Conservation (phyloP, 1,140 invertebrate species). For the Leptonema lineaticorne region DNA sequence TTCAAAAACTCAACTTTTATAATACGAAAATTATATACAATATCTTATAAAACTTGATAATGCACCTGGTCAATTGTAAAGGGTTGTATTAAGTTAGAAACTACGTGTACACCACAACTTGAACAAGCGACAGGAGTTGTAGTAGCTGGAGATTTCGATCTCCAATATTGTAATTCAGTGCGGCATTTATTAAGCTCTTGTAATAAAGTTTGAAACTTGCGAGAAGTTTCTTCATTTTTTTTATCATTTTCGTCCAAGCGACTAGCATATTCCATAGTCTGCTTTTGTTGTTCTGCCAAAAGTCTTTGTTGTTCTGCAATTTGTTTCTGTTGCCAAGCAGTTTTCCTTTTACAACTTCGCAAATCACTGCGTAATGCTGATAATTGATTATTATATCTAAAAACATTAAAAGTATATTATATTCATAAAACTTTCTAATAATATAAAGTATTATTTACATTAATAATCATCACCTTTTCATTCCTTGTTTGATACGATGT, state of each 20-base stretch:
- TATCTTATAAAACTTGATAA: neutral
- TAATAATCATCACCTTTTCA: conserved; percentile 70
- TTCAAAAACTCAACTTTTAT: neutral
- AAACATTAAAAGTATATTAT: conserved; percentile 16
- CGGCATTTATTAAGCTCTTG: conserved; percentile 90
- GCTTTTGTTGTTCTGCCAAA: conserved; percentile 71
- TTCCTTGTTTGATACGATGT: conserved; percentile 82
- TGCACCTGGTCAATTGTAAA: conserved; percentile 34
- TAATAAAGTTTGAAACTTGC: conserved; percentile 83
- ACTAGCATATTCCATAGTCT: conserved; percentile 75
- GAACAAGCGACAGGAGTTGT: conserved; percentile 55
- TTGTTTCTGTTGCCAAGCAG: conserved; percentile 79
- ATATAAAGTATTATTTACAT: neutral
- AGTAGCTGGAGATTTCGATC: conserved; percentile 78
- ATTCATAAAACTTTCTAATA: neutral
- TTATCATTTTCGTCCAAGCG: conserved; percentile 85
- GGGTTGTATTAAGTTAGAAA: conserved; percentile 30
- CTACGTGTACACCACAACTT: conserved; percentile 52
- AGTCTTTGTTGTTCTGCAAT: conserved; percentile 80
- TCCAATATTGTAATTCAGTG: conserved; percentile 86
- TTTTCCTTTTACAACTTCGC: conserved; percentile 74
- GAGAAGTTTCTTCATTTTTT: conserved; percentile 83
- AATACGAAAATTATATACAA: neutral
- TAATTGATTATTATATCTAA: conserved; percentile 74
- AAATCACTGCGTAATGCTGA: conserved; percentile 74